Conservation (phyloP, 1,140 invertebrate species). For the Drosophila truncata region DNA sequence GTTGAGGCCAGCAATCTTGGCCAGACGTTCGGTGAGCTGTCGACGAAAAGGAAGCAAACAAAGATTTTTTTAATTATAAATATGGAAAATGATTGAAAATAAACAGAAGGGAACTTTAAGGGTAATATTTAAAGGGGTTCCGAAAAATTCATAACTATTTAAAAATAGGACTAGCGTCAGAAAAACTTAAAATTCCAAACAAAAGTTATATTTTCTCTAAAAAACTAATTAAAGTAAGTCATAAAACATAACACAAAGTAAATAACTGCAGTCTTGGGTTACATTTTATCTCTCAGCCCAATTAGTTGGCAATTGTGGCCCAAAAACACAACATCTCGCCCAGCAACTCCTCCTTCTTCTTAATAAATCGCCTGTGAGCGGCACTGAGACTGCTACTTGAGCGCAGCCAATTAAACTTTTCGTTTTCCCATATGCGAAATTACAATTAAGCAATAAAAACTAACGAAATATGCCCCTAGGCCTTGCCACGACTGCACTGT, state of each 20-base stretch:
- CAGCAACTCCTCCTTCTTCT: not conserved
- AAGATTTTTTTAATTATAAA: not conserved
- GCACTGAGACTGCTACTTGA: conserved; percentile 13
- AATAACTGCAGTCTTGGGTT: not conserved
- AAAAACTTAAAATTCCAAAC: not conserved
- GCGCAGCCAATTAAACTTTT: conserved; percentile 52
- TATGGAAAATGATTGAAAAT: not conserved
- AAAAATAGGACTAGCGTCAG: not conserved
- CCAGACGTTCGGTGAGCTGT: conserved; percentile 76
- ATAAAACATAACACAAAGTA: not conserved
- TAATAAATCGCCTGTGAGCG: conserved; percentile 22
- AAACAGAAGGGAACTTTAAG: not conserved
- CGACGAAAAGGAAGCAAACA: not conserved
- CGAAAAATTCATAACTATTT: not conserved
- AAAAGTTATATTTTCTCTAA: not conserved
- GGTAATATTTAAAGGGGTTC: not conserved
- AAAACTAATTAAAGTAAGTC: not conserved
- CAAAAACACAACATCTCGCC: not conserved
- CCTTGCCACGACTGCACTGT: conserved; percentile 17
- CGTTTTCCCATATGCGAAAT: conserved; percentile 43
- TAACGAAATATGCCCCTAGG: conserved; percentile 53
- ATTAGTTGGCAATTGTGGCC: conserved; percentile 22
- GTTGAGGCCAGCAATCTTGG: conserved; percentile 78
- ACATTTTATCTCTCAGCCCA: conserved; percentile 3
- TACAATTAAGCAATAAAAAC: conserved; percentile 70